phyloP scores from a whole-genome alignment of 92 coral and sea anemone genomes.

The Chrysogorgia sp. region DNA sequence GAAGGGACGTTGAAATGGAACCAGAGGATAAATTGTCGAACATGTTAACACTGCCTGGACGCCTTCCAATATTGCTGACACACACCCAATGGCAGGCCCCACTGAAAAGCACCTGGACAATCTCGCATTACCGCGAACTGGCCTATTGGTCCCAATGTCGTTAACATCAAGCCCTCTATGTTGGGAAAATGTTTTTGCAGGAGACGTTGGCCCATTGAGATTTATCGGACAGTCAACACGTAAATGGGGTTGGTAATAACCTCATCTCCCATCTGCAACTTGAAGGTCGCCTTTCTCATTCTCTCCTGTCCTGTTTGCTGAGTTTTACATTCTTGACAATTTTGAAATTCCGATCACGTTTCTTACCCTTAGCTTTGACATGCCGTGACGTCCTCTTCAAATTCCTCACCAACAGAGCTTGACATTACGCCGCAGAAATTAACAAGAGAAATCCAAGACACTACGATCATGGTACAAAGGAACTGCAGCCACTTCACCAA shows the following conservation, averaged over 20 bases:
- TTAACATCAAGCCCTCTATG: not conserved
- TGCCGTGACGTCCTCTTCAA: not conserved
- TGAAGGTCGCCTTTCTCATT: not conserved
- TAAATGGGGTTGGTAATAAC: not conserved
- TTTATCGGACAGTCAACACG: not conserved
- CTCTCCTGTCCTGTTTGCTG: not conserved
- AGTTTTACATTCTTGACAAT: too few species aligned
- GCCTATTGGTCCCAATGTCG: not conserved
- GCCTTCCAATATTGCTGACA: conserved; percentile 2
- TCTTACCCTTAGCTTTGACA: too few species aligned
- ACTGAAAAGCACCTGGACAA: not conserved
- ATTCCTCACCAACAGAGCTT: too few species aligned
- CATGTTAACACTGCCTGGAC: not conserved
- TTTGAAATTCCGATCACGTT: too few species aligned
- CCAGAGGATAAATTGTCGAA: not conserved
- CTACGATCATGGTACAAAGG: too few species aligned
- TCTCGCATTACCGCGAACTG: not conserved
- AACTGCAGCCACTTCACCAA: too few species aligned
- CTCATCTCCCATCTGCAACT: not conserved
- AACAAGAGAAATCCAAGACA: too few species aligned
- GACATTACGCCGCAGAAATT: too few species aligned
- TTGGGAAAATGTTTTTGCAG: not conserved
- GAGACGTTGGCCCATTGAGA: not conserved
- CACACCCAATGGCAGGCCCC: conserved; percentile 4
- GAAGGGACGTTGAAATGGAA: not conserved